Evolutionary conservation across 2,797 vertebrate species (phyloP).

Genomic region (Hozukius guyotensis): DNA sequence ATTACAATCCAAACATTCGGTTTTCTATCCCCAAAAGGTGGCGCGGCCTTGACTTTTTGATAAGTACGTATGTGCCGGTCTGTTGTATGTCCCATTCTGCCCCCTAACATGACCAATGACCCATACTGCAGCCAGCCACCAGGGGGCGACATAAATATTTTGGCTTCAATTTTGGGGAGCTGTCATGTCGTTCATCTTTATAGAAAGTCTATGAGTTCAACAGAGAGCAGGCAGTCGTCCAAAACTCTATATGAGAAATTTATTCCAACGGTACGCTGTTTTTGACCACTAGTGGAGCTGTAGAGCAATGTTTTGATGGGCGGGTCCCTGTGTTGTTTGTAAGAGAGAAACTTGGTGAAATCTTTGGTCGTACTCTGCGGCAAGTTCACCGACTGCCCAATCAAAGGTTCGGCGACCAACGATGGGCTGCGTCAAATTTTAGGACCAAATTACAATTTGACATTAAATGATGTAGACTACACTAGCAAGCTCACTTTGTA

Average conservation of each 20-base stretch:
- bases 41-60: too few relatives aligned
- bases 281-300: neutral
- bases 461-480: neutral
- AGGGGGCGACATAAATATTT: too few relatives aligned
- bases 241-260: neutral
- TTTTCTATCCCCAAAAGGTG: too few relatives aligned
- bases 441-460: neutral
- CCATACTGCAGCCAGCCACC: too few relatives aligned
- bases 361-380: neutral
- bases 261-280: neutral
- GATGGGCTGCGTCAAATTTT: neutral
- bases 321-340: neutral
- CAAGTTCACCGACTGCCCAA: neutral
- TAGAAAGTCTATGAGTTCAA: too few relatives aligned
- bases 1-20: too few relatives aligned
- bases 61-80: too few relatives aligned
- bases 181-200: too few relatives aligned
- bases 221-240: neutral
- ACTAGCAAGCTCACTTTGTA: neutral
- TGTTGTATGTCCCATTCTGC: too few relatives aligned
- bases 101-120: too few relatives aligned
- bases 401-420: neutral
- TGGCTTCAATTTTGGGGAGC: too few relatives aligned
- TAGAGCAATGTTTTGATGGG: conserved; percentile 1
- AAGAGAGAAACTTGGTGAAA: neutral